Conservation (phyloP, 2,888 invertebrate species). For the Neuroscelio doddi region DNA sequence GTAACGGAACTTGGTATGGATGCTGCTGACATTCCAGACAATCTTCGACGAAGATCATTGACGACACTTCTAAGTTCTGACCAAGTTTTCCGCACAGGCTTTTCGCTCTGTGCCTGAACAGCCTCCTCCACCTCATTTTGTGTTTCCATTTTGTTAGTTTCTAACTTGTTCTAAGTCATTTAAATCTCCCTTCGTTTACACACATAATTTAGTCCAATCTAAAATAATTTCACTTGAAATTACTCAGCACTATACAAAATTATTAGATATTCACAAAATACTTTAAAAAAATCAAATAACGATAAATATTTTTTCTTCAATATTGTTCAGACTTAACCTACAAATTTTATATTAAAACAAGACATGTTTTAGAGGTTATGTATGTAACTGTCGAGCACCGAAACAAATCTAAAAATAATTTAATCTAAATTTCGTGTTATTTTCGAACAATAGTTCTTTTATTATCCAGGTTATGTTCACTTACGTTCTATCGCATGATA, state of each 20-base stretch:
- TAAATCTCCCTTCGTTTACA: constrained; percentile 22
- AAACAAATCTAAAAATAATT: constrained; percentile 34
- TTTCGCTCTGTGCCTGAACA: constrained; percentile 12
- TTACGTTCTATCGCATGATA: not conserved
- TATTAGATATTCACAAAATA: too few species aligned
- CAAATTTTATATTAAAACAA: too few species aligned
- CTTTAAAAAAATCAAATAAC: too few species aligned
- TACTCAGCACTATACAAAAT: too few species aligned
- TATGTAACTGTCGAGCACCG: constrained; percentile 4
- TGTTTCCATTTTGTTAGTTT: constrained; percentile 34
- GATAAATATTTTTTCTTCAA: too few species aligned
- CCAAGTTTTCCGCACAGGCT: constrained; percentile 76
- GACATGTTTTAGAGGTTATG: constrained; percentile 1
- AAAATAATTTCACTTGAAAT: not conserved
- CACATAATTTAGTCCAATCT: constrained; percentile 9
- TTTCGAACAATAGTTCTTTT: too few species aligned
- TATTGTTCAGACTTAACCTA: too few species aligned
- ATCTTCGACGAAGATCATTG: constrained; percentile 84
- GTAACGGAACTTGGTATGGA: constrained; percentile 85
- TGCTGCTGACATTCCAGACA: constrained; percentile 85
- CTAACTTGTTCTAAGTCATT: constrained; percentile 14
- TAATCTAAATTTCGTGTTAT: too few species aligned
- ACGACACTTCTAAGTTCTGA: constrained; percentile 86
- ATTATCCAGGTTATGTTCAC: not conserved
- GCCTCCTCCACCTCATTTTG: constrained; percentile 14